A percentile compares a stretch with the other conserved stretches of the same genome.
Conservation (phyloP, 2,113 vertebrate genomes). For the Oncorhynchus masou region DNA sequence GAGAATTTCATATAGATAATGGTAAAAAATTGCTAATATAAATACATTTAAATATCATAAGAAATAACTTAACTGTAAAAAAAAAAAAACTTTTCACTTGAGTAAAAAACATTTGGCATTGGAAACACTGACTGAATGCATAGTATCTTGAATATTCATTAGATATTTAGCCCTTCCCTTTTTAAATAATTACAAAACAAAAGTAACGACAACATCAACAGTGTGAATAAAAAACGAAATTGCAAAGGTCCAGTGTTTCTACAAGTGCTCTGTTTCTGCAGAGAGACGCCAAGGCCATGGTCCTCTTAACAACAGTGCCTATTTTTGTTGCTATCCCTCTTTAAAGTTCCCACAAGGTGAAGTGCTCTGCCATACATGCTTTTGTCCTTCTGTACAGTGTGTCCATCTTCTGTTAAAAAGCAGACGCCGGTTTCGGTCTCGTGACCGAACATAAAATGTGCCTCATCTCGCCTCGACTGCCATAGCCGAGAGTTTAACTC, state of each 20-base stretch:
- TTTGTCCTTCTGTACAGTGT: conserved; percentile 46
- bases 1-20: conserved; percentile 45
- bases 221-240: neutral
- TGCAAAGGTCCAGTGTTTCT: conserved; percentile 67
- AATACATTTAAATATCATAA: conserved; percentile 75
- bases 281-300: conserved; percentile 35
- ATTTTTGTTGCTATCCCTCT: conserved; percentile 32
- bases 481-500: conserved; percentile 47
- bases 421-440: conserved; percentile 31
- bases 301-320: neutral
- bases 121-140: conserved; percentile 57
- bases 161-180: conserved; percentile 68
- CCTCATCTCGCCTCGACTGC: conserved; percentile 30
- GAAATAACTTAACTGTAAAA: conserved; percentile 70
- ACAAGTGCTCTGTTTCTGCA: conserved; percentile 66
- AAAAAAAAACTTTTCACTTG: conserved; percentile 55
- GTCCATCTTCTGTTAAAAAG: conserved; percentile 46
- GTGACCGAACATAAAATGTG: conserved; percentile 40
- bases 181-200: conserved; percentile 44
- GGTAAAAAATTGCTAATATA: conserved; percentile 63
- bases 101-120: conserved; percentile 48
- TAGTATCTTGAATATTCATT: conserved; percentile 55
- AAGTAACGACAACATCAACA: conserved; percentile 4
- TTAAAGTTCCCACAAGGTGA: conserved; percentile 33
- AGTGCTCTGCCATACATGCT: conserved; percentile 43